A percentile compares a stretch with the other conserved stretches of the same genome.
Conservation (phyloP, 2,888 invertebrate genomes). For the Pachycephus smyrnensis region DNA sequence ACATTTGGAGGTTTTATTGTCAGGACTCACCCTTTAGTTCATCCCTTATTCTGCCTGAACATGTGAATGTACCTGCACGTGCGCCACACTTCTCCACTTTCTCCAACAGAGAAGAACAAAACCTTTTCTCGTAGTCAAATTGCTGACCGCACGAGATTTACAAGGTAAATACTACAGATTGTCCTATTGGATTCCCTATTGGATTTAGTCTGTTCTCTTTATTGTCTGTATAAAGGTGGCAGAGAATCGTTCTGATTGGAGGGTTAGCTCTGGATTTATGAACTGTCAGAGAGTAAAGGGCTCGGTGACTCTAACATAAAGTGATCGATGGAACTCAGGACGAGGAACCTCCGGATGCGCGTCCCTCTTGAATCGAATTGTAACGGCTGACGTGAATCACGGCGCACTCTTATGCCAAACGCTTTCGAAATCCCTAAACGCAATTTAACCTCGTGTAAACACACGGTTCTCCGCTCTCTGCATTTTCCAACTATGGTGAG, state of each 20-base stretch:
- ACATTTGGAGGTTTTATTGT: constrained; percentile 24
- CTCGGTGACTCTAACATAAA: not conserved
- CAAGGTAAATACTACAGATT: not conserved
- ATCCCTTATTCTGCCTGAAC: not conserved
- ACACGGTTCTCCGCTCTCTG: no score
- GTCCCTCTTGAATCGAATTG: no score
- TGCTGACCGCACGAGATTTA: not conserved
- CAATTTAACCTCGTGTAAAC: not conserved
- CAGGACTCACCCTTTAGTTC: not conserved
- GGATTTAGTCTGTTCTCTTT: not conserved
- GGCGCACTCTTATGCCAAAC: not conserved
- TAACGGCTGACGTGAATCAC: not conserved
- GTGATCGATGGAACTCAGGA: not conserved
- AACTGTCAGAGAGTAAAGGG: not conserved
- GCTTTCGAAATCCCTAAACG: not conserved
- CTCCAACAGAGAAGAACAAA: not conserved
- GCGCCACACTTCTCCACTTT: not conserved
- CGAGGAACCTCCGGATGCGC: not conserved
- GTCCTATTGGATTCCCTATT: not conserved
- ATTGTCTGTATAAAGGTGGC: not conserved
- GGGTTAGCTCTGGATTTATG: not conserved
- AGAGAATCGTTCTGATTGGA: not conserved
- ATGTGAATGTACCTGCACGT: not conserved
- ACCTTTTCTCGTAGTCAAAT: not conserved
- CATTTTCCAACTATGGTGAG: not conserved